Evolutionary conservation across 2,113 vertebrate genomes (phyloP).

Genomic region (Leptobrachium leishanense): DNA sequence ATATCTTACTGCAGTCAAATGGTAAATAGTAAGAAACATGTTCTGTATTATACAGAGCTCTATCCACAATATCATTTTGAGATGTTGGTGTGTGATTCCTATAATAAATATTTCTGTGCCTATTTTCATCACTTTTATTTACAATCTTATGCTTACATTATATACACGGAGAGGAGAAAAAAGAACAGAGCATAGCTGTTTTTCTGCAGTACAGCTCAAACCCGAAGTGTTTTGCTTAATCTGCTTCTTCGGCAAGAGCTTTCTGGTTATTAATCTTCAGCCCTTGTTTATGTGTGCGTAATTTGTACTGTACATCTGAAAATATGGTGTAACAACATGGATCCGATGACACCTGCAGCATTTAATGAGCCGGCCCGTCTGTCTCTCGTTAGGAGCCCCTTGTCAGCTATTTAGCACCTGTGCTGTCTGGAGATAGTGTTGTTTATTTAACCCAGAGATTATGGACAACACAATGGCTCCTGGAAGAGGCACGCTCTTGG

Average conservation of each 20-base stretch:
- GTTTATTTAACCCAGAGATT: slow-evolving; percentile 56
- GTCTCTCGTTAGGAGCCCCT: slow-evolving; percentile 40
- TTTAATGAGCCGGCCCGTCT: slow-evolving; percentile 43
- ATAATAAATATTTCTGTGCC: no score
- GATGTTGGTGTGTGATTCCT: no score
- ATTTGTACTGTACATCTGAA: slow-evolving; percentile 32
- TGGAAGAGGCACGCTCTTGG: slow-evolving; percentile 6
- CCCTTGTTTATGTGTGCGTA: slow-evolving; percentile 36
- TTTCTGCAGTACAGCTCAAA: slow-evolving; percentile 1
- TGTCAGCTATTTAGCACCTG: slow-evolving; percentile 52
- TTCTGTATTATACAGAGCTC: no score
- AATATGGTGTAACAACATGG: slow-evolving; percentile 29
- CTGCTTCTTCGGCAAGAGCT: slow-evolving; percentile 15
- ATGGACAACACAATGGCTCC: slow-evolving; percentile 44
- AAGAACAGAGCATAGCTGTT: background rate
- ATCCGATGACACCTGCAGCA: slow-evolving; percentile 41
- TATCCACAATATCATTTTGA: no score
- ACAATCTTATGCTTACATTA: background rate
- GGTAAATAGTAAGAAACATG: no score
- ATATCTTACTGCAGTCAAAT: no score
- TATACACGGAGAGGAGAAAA: background rate
- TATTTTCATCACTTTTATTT: no score
- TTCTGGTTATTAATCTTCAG: slow-evolving; percentile 36
- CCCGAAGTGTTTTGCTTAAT: slow-evolving; percentile 27
- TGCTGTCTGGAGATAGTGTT: slow-evolving; percentile 1